Conservation (phyloP, 2,888 invertebrate genomes). For the Troilus luridus region DNA sequence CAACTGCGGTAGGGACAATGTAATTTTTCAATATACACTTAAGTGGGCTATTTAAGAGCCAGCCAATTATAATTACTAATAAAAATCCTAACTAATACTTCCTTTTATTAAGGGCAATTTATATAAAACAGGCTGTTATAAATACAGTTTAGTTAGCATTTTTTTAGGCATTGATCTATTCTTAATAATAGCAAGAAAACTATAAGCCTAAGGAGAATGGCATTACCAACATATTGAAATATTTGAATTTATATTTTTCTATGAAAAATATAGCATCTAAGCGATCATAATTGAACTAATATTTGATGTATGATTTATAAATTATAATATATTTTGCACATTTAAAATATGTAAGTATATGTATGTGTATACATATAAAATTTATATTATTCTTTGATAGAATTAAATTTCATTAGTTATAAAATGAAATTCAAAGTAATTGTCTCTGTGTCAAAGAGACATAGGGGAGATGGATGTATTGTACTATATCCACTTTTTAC, state of each 20-base stretch:
- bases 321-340: no score
- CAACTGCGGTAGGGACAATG: not conserved
- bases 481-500: no score
- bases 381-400: no score
- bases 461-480: no score
- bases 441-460: no score
- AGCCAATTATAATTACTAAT: not conserved
- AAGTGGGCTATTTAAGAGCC: slow-evolving; percentile 1
- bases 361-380: no score
- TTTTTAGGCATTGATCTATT: not conserved
- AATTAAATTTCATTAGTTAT: no score
- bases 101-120: slow-evolving; percentile 8
- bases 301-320: no score
- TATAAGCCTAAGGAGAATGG: not conserved
- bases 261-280: no score
- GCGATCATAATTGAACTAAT: no score
- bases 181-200: not conserved
- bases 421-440: no score
- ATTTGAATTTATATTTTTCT: not conserved
- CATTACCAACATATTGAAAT: not conserved
- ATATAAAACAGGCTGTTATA: not conserved
- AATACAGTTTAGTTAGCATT: not conserved
- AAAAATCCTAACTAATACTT: not conserved
- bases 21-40: slow-evolving; percentile 31
- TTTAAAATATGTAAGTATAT: no score